A percentile compares a stretch with the other conserved stretches of the same genome.
Evolutionary conservation across 2,888 invertebrate species (phyloP).

Genomic region (Polyommatus iphigenia): DNA sequence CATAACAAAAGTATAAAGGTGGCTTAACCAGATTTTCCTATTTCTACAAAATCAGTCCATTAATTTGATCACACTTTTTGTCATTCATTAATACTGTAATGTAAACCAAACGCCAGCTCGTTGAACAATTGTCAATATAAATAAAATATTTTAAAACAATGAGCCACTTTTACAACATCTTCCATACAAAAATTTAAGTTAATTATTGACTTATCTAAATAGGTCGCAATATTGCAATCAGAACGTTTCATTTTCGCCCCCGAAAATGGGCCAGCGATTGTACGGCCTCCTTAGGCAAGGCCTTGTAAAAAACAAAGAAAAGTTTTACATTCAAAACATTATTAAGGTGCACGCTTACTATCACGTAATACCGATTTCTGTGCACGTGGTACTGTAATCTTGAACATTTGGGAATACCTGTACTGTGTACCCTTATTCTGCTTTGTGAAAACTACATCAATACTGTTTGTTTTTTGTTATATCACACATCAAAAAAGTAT

Average conservation of each 20-base stretch:
- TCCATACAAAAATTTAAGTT: no score
- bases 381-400: constrained; percentile 69
- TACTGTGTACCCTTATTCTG: neutral
- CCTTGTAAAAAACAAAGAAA: neutral
- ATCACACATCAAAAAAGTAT: no score
- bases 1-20: no score
- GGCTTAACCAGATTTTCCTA: no score
- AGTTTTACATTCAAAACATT: neutral
- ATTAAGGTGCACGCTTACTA: neutral
- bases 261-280: neutral
- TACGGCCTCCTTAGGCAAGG: neutral
- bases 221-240: neutral
- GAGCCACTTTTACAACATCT: no score
- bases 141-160: no score
- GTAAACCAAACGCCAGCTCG: no score
- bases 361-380: constrained; percentile 53
- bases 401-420: constrained; percentile 53
- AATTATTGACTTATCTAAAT: no score
- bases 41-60: no score
- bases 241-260: neutral
- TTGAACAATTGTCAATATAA: no score
- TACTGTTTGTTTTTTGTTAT: neutral
- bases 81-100: no score
- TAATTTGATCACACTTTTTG: no score
- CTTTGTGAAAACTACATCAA: neutral